A percentile compares a stretch with the other conserved stretches of the same genome.
Evolutionary conservation across 2,797 vertebrate genomes (phyloP).

Genomic region (Oryzias sinensis): DNA sequence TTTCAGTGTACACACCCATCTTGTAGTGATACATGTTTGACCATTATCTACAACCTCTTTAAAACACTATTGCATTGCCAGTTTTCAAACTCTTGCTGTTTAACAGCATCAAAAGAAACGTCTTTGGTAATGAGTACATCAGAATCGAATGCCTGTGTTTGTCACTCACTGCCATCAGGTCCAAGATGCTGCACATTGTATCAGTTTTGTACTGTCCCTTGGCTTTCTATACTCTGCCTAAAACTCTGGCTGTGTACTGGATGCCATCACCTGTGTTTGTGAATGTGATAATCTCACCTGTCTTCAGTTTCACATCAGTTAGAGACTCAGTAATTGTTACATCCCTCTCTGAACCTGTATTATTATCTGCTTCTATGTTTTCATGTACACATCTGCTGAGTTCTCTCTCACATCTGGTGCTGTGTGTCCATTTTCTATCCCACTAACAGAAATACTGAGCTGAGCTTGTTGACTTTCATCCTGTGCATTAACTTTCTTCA

Average conservation of each 20-base stretch:
- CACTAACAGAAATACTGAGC: no score
- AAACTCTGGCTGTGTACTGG: background rate
- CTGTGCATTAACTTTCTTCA: background rate
- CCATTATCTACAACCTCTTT: background rate
- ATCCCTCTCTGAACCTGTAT: no score
- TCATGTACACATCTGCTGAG: no score
- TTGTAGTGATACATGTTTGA: background rate
- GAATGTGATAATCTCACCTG: background rate
- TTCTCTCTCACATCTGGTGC: no score
- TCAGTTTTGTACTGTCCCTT: background rate
- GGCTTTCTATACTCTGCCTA: background rate
- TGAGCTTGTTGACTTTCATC: background rate
- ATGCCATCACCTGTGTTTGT: background rate
- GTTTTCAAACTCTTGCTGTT: background rate
- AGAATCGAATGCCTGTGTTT: background rate
- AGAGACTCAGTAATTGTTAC: no score
- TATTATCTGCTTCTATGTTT: no score
- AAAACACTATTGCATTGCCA: background rate
- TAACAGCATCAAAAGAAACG: background rate
- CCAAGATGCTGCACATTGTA: background rate
- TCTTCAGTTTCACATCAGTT: background rate
- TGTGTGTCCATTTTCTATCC: no score
- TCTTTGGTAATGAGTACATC: background rate
- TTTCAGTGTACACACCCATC: background rate
- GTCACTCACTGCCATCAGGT: conserved; percentile 1